Conservation (phyloP, 2,888 invertebrate species). For the Troilus luridus region DNA sequence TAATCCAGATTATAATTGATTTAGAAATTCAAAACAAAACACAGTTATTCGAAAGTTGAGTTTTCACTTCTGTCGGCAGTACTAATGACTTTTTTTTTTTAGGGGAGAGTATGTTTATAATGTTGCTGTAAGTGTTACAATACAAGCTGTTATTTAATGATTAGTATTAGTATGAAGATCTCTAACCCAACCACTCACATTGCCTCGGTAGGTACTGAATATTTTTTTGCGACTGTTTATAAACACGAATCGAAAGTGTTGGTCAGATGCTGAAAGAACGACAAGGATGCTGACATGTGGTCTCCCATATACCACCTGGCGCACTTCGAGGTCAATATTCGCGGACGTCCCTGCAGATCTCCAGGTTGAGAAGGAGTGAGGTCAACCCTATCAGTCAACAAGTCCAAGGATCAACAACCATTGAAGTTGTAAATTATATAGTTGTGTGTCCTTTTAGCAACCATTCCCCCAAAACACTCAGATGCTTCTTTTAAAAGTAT, state of each 20-base stretch:
- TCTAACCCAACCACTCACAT: neutral
- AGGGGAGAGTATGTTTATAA: too few relatives aligned
- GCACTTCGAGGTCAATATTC: constrained; percentile 13
- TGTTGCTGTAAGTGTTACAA: too few relatives aligned
- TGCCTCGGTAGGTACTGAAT: neutral
- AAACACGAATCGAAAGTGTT: neutral
- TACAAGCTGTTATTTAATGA: neutral
- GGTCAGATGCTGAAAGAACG: neutral
- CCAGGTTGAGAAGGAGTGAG: neutral
- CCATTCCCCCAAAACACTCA: too few relatives aligned
- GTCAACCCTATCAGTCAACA: neutral
- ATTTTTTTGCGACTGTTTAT: neutral
- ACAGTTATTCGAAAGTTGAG: too few relatives aligned
- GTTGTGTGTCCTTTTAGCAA: too few relatives aligned
- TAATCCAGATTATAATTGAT: too few relatives aligned
- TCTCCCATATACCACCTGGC: constrained; percentile 37
- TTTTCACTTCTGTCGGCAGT: too few relatives aligned
- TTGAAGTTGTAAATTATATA: too few relatives aligned
- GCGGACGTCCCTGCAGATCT: neutral
- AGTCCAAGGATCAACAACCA: too few relatives aligned
- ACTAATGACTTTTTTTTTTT: too few relatives aligned
- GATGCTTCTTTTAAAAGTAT: too few relatives aligned
- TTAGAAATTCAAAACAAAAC: too few relatives aligned
- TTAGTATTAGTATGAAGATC: neutral
- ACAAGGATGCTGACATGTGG: constrained; percentile 4